These are phyloP conservation scores for Zootermopsis nevadensis DNA, from an alignment of 2,888 invertebrate species.

Conservation along the genomic window DNA sequence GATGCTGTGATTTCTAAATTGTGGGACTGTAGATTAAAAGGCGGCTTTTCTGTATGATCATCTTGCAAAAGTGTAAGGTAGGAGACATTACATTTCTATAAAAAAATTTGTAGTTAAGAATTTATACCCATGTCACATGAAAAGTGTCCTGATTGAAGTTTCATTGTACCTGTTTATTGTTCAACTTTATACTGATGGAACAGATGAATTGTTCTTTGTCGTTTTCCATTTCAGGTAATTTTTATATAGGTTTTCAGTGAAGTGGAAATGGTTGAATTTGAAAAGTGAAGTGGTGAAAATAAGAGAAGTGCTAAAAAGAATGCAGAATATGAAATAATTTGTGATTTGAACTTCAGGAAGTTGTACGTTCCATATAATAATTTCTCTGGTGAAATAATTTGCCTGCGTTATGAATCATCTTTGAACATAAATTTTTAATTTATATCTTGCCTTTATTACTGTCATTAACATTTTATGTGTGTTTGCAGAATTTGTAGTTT, in stretches of 20 bases:
- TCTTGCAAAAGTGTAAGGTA: too few species aligned
- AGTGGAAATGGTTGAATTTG: neutral
- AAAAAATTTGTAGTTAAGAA: too few species aligned
- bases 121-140: too few species aligned
- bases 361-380: slow-evolving; percentile 18
- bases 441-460: slow-evolving; percentile 32
- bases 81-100: too few species aligned
- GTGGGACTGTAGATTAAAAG: too few species aligned
- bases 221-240: slow-evolving; percentile 9
- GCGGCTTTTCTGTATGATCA: too few species aligned
- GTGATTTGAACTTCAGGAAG: slow-evolving; percentile 27
- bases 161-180: too few species aligned
- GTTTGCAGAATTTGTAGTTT: slow-evolving; percentile 1
- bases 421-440: slow-evolving; percentile 13
- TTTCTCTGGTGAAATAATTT: neutral
- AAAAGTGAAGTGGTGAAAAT: neutral
- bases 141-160: too few species aligned
- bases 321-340: neutral
- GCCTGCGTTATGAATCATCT: slow-evolving; percentile 21
- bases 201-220: neutral
- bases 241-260: neutral
- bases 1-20: too few species aligned
- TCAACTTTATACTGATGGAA: too few species aligned
- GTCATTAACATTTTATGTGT: slow-evolving; percentile 24
- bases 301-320: neutral